Evolutionary conservation across 2,113 vertebrate genomes (phyloP).

Genomic region (Pygoscelis adeliae): DNA sequence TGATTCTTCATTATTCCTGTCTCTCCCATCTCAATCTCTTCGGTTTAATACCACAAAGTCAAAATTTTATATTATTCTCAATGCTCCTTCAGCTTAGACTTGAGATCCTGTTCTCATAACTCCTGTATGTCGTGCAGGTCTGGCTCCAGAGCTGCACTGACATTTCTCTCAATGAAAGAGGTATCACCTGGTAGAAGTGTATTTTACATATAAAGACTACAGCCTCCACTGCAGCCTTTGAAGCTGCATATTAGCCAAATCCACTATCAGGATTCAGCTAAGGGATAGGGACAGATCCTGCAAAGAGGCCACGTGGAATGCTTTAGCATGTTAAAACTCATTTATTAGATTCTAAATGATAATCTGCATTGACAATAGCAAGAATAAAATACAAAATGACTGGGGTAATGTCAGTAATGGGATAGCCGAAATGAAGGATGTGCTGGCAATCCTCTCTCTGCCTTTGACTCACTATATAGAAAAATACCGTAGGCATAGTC

Average conservation of each 20-base stretch:
- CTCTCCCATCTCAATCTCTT: not conserved
- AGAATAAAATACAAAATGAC: not conserved
- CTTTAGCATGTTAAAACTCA: not conserved
- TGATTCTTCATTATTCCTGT: not conserved
- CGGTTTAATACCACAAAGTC: not conserved
- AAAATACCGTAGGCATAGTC: not conserved
- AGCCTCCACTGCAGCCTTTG: not conserved
- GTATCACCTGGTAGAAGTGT: not conserved
- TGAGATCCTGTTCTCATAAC: not conserved
- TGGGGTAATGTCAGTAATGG: not conserved
- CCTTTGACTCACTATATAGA: not conserved
- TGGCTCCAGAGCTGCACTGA: not conserved
- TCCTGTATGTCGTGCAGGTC: accelerated
- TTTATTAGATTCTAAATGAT: not conserved
- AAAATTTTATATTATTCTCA: not conserved
- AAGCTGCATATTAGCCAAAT: not conserved
- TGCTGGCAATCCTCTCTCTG: not conserved
- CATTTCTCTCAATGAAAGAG: not conserved
- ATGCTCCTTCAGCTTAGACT: not conserved
- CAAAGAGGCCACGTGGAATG: not conserved
- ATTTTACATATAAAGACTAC: not conserved
- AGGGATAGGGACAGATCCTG: not conserved
- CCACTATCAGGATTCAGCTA: not conserved
- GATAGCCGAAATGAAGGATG: not conserved
- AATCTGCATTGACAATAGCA: not conserved